Evolutionary conservation across 1,140 invertebrate genomes (phyloP), one percentile per base, ranked within the genome.

Genomic region (Drosophila burlai): DNA sequence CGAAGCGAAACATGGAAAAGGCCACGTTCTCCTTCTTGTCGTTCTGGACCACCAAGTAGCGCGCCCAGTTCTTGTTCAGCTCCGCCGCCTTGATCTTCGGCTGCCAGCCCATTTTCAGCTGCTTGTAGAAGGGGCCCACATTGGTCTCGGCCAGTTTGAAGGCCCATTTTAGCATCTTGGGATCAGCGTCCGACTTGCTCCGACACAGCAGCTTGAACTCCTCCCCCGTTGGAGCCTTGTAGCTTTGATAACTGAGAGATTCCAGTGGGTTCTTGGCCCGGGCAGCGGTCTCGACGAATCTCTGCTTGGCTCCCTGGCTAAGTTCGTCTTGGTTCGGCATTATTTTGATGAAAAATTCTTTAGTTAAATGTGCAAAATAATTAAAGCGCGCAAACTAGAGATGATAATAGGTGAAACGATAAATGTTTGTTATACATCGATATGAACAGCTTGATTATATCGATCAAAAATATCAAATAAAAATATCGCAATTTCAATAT

Each of bases 1-100:
- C 97, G 94, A 97, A 98, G 69, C 97, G 94, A 91, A 97, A 98
- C 93, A 97, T 96, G 26, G 95, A 94, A 91, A 96, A 97, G 1
- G 95, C 96, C 34, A 96, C 94, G 29, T 94, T 94, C 76, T 94
- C 72, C 15, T 93, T 92, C 3, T 94, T 91, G 24, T 94, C 82
- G 31, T 91, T 83, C 11, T 93, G 93, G 59, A 94, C 96, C 54
- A 96, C 93, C 43, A 97, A 87, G 81, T 95, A 96, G 83, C 94
- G 94, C 1, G 96, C 96, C 84, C 93, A 93, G 36, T 94, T 93
- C 73, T 96, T 95, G 4, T 94, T 95, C 76, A 96, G 93, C 92
- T 96, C 96, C 8, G 94, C 93, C 46, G 93, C 83, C 82, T 96
- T 96, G 7, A 94, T 93, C 62, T 94, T 93, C 15, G 94, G 93